Percentiles rank a stretch among this genome's conserved stretches.
These are phyloP conservation scores for Hypotaenidia philippensis DNA, from an alignment of 2,797 vertebrate genomes.

Conservation along the genomic window DNA sequence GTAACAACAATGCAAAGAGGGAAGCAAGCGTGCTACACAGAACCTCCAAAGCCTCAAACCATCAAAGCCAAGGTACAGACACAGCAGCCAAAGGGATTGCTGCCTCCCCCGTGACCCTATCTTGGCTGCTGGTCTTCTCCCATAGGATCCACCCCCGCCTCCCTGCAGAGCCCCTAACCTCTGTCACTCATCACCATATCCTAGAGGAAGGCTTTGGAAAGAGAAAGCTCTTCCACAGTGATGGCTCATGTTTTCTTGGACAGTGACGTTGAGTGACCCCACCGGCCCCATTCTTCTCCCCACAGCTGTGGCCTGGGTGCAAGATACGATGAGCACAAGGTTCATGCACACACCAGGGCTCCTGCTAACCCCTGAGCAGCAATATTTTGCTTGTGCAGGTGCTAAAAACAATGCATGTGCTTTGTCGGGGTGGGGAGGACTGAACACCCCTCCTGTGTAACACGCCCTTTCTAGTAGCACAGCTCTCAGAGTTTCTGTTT, in stretches of 20 bases:
- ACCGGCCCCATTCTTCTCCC: accelerated
- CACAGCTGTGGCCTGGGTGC: accelerated
- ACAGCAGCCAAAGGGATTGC: background rate
- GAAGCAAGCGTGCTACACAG: background rate
- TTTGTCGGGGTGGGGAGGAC: background rate
- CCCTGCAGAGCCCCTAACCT: background rate
- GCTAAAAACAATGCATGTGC: background rate
- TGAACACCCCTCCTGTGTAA: background rate
- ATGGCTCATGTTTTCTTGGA: accelerated
- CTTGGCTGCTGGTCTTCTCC: background rate
- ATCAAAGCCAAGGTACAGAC: accelerated
- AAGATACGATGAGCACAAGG: background rate
- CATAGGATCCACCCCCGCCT: background rate
- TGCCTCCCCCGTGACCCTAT: accelerated
- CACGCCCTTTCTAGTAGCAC: background rate
- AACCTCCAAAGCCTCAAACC: background rate
- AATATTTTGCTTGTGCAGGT: background rate
- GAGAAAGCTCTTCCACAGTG: background rate
- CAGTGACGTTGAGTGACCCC: accelerated
- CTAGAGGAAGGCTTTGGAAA: background rate
- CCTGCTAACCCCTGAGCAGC: accelerated
- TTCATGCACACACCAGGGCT: accelerated
- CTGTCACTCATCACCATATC: accelerated
- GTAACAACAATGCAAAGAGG: accelerated
- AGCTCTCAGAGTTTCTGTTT: background rate